Conservation (phyloP, 2,888 invertebrate species). For the Nomada hirtipes region DNA sequence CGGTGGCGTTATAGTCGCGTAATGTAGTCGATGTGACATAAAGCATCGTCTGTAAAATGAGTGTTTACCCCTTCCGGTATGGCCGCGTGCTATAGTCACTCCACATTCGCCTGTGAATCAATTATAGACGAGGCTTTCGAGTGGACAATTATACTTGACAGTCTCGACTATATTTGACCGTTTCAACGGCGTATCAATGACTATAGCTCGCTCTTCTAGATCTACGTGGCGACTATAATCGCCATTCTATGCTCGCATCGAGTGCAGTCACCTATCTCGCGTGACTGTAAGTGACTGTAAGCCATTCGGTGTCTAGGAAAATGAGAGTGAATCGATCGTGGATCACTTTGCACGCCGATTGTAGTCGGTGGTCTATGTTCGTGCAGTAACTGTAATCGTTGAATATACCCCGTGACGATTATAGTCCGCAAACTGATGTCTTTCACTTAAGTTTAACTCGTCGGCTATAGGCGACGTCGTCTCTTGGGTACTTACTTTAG, state of each 20-base stretch:
- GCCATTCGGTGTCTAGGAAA: background rate
- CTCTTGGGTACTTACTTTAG: background rate
- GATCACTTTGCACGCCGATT: too few relatives aligned
- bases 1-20: slow-evolving; percentile 10
- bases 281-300: background rate
- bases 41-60: slow-evolving; percentile 41
- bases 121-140: slow-evolving; percentile 13
- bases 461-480: slow-evolving; percentile 13
- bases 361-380: too few relatives aligned
- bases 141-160: background rate
- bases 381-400: background rate
- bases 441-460: slow-evolving; percentile 25
- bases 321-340: background rate
- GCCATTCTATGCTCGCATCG: background rate
- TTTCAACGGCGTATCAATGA: background rate
- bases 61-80: slow-evolving; percentile 63
- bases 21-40: slow-evolving; percentile 30
- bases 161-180: slow-evolving; percentile 1
- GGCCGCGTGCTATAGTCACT: slow-evolving; percentile 40
- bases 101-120: background rate
- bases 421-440: slow-evolving; percentile 16
- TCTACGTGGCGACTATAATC: background rate
- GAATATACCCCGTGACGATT: background rate
- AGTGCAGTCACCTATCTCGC: background rate
- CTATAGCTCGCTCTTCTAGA: slow-evolving; percentile 14